A percentile compares a stretch with the other conserved stretches of the same genome.
Evolutionary conservation across 1,140 invertebrate genomes (phyloP).

Genomic region (Sipha flava): DNA sequence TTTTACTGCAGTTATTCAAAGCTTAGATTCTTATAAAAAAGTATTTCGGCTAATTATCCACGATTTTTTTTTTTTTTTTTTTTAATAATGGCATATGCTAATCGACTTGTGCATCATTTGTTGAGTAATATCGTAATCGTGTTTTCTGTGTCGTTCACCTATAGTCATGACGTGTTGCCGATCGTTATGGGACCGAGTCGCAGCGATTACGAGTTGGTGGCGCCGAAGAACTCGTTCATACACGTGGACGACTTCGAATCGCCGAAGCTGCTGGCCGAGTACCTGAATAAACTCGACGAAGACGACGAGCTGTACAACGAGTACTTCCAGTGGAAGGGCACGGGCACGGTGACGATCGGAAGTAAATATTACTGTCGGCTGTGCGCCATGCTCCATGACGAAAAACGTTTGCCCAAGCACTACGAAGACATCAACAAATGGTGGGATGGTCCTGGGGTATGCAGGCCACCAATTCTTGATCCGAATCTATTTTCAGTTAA

Average conservation of each 20-base stretch:
- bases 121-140: too few species aligned
- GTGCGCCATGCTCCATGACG: constrained; percentile 82
- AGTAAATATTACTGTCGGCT: constrained; percentile 92
- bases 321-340: too few species aligned
- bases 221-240: constrained; percentile 79
- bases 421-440: constrained; percentile 76
- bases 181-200: constrained; percentile 99
- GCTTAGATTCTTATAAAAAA: too few species aligned
- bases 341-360: constrained; percentile 80
- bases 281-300: constrained; percentile 73
- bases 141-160: constrained; percentile 36
- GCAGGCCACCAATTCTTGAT: too few species aligned
- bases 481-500: too few species aligned
- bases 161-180: constrained; percentile 75
- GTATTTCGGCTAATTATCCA: too few species aligned
- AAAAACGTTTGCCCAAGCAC: constrained; percentile 51
- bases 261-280: constrained; percentile 72
- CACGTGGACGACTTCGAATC: too few species aligned
- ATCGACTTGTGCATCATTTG: too few species aligned
- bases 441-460: constrained; percentile 70
- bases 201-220: constrained; percentile 75
- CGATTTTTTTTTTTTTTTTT: too few species aligned
- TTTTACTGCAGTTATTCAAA: too few species aligned
- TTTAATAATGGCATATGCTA: too few species aligned
- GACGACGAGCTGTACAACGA: too few species aligned